These are phyloP conservation scores for Pteronotus mesoamericanus DNA, from an alignment of 2,797 vertebrate genomes.

Conservation along the genomic window DNA sequence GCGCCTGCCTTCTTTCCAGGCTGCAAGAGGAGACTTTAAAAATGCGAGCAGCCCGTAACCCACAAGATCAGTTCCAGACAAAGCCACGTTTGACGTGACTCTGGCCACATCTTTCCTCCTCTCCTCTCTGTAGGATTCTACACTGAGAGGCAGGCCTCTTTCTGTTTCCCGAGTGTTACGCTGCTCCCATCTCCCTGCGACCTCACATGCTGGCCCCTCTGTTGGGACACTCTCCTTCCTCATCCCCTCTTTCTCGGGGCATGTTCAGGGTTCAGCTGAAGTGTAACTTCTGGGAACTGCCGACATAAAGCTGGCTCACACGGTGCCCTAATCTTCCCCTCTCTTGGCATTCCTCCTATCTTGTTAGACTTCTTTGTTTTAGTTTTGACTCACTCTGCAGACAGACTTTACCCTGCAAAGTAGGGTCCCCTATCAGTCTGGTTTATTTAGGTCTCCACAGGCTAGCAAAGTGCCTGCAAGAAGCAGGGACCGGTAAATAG, in stretches of 20 bases:
- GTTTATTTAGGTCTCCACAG: background rate
- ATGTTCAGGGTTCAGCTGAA: background rate
- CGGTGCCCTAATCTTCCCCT: background rate
- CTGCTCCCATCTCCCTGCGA: background rate
- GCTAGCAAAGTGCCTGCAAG: background rate
- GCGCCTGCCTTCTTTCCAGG: background rate
- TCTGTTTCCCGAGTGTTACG: background rate
- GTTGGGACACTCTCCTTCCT: background rate
- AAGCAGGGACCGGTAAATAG: background rate
- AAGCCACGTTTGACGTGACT: background rate
- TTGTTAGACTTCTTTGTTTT: background rate
- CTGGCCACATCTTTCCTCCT: background rate
- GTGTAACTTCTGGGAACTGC: background rate
- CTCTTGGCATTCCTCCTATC: background rate
- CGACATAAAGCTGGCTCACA: background rate
- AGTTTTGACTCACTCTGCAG: background rate
- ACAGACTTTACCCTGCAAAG: background rate
- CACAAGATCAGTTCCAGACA: background rate
- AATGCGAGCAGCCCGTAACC: background rate
- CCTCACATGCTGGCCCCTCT: background rate
- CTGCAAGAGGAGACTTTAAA: background rate
- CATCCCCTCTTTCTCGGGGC: background rate
- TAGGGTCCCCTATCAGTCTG: background rate
- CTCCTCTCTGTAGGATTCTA: background rate
- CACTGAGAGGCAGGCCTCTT: too few species aligned